phyloP scores from a whole-genome alignment of 2,797 vertebrate species.

The Cryptoblepharus egeriae region DNA sequence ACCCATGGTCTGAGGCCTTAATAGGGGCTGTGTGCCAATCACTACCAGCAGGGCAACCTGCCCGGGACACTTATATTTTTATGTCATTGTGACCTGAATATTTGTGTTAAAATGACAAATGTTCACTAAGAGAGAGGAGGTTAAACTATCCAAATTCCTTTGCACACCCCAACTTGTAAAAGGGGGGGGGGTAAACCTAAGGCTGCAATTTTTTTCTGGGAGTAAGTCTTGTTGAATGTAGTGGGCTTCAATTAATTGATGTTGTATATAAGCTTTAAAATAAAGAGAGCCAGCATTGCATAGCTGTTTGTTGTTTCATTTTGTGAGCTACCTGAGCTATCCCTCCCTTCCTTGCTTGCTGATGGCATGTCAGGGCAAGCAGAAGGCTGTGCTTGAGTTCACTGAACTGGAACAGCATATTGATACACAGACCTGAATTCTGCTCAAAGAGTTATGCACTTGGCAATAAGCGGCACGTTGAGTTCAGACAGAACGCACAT shows the following conservation, averaged over 20 bases:
- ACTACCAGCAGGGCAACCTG: not conserved
- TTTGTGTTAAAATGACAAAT: not conserved
- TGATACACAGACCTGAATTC: slow-evolving; percentile 67
- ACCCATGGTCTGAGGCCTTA: too few relatives aligned
- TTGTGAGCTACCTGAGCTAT: slow-evolving; percentile 12
- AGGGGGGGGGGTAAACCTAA: too few relatives aligned
- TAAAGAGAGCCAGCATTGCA: not conserved
- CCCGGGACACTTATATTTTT: too few relatives aligned
- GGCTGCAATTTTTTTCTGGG: too few relatives aligned
- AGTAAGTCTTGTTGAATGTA: too few relatives aligned
- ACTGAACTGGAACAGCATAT: slow-evolving; percentile 75
- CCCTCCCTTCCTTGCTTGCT: slow-evolving; percentile 35
- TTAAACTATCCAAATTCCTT: slow-evolving; percentile 12
- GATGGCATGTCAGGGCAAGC: slow-evolving; percentile 46
- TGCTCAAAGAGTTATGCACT: slow-evolving; percentile 65
- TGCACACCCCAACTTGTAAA: not conserved
- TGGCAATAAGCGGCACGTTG: slow-evolving; percentile 68
- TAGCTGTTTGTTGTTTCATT: slow-evolving; percentile 4
- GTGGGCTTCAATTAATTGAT: not conserved
- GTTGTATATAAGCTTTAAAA: slow-evolving; percentile 19
- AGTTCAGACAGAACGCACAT: slow-evolving; percentile 80
- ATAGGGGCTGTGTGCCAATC: not conserved
- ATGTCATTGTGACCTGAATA: not conserved
- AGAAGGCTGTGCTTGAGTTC: slow-evolving; percentile 75
- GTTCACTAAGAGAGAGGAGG: not conserved